Evolutionary conservation across 2,888 invertebrate species (phyloP).

Genomic region (Stenichneumon culpator): DNA sequence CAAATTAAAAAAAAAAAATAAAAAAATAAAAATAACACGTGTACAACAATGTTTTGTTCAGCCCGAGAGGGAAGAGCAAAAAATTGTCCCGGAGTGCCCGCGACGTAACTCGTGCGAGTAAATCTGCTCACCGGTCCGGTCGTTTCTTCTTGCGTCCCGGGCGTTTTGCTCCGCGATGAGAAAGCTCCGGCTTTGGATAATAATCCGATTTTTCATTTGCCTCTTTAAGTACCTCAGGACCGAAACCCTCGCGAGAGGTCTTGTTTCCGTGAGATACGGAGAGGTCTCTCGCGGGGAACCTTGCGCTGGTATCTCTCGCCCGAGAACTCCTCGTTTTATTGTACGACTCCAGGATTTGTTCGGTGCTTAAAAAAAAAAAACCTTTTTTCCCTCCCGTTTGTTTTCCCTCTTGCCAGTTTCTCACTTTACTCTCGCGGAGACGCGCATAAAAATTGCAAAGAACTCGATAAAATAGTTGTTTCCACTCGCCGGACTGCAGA

Average conservation of each 20-base stretch:
- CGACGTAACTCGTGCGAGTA: constrained; percentile 52
- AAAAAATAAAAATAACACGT: constrained; percentile 32
- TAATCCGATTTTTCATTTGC: constrained; percentile 68
- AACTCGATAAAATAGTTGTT: constrained; percentile 44
- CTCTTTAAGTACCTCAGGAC: constrained; percentile 39
- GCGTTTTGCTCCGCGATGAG: constrained; percentile 43
- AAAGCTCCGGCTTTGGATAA: constrained; percentile 64
- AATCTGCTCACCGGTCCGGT: constrained; percentile 37
- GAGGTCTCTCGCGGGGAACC: constrained; percentile 43
- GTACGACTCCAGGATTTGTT: constrained; percentile 40
- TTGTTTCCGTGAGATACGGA: constrained; percentile 62
- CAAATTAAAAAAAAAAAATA: constrained; percentile 6
- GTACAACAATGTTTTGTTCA: constrained; percentile 36
- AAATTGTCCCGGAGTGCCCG: constrained; percentile 60
- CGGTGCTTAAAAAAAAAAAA: constrained; percentile 13
- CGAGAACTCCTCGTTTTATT: constrained; percentile 45
- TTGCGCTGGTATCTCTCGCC: constrained; percentile 42
- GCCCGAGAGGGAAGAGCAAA: constrained; percentile 18
- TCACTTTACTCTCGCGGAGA: constrained; percentile 19
- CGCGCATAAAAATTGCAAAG: constrained; percentile 22
- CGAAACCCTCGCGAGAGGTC: constrained; percentile 42
- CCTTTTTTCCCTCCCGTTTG: constrained; percentile 18
- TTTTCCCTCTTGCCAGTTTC: constrained; percentile 28
- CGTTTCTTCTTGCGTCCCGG: constrained; percentile 14
- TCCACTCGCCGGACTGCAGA: background rate